These are phyloP conservation scores for Meghimatium bilineatum DNA, from an alignment of 2,888 invertebrate species.

Conservation along the genomic window DNA sequence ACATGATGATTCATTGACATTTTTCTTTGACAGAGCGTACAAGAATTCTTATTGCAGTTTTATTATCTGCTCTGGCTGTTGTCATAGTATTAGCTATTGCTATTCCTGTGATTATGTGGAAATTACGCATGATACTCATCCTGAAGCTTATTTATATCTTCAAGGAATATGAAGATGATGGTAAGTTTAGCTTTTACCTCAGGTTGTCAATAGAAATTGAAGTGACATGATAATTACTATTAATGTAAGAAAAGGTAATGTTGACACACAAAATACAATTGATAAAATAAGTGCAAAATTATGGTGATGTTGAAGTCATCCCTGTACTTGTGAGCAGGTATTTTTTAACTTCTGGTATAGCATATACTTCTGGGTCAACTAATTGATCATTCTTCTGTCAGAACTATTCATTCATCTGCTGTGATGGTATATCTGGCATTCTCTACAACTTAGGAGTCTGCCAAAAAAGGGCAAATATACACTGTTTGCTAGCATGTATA, in stretches of 20 bases:
- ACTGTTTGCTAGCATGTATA: too few relatives aligned
- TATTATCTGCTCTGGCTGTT: conserved; percentile 13
- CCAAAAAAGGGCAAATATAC: too few relatives aligned
- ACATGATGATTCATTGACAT: too few relatives aligned
- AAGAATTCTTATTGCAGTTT: conserved; percentile 10
- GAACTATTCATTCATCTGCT: too few relatives aligned
- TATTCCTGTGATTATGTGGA: conserved; percentile 41
- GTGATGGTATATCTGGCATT: too few relatives aligned
- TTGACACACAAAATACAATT: neutral
- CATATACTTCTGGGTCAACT: too few relatives aligned
- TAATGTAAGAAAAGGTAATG: neutral
- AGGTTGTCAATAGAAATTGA: neutral
- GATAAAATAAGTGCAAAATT: too few relatives aligned
- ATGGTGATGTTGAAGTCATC: neutral
- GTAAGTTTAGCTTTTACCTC: conserved; percentile 4
- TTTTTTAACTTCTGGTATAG: too few relatives aligned
- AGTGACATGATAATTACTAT: too few relatives aligned
- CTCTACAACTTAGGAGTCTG: too few relatives aligned
- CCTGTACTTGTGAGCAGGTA: too few relatives aligned
- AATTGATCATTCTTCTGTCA: too few relatives aligned
- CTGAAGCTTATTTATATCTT: conserved; percentile 41
- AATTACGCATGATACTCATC: conserved; percentile 33
- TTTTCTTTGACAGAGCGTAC: neutral
- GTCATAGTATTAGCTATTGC: conserved; percentile 1
- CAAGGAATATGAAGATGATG: conserved; percentile 41